These are phyloP conservation scores for Silurus aristotelis DNA, from an alignment of 2,797 vertebrate species.

Conservation along the genomic window DNA sequence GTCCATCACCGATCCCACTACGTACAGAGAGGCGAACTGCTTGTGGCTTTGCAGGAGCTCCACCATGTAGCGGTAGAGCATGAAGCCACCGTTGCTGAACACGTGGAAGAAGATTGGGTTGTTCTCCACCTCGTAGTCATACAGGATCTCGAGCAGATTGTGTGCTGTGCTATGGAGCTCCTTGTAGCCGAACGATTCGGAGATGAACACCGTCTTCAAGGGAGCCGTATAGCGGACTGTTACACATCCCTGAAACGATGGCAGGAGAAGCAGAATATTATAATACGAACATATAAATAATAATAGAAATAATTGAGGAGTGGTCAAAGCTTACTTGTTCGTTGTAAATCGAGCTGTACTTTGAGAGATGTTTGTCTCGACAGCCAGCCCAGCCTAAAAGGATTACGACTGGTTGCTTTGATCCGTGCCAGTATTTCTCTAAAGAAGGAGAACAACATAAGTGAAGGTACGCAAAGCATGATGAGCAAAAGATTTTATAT, in stretches of 20 bases:
- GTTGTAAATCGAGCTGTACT: conserved; percentile 93
- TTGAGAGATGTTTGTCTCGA: conserved; percentile 87
- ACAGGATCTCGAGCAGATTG: conserved; percentile 87
- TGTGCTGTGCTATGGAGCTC: conserved; percentile 82
- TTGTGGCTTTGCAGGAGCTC: conserved; percentile 79
- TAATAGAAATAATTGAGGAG: not conserved
- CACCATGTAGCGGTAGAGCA: conserved; percentile 91
- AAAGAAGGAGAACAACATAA: conserved; percentile 47
- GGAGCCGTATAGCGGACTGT: conserved; percentile 91
- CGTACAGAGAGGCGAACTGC: conserved; percentile 76
- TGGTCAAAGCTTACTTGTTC: conserved; percentile 76
- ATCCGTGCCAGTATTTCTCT: conserved; percentile 76
- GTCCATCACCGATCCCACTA: conserved; percentile 87
- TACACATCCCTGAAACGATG: conserved; percentile 81
- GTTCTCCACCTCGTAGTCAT: conserved; percentile 86
- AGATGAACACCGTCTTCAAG: conserved; percentile 88
- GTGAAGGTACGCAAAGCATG: not conserved
- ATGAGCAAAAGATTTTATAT: not conserved
- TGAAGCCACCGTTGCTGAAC: conserved; percentile 93
- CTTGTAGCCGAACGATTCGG: conserved; percentile 87
- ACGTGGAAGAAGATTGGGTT: conserved; percentile 90
- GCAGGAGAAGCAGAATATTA: conserved; percentile 44
- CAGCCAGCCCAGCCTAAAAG: conserved; percentile 95
- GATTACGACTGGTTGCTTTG: conserved; percentile 87
- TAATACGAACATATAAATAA: not conserved